Base-by-base conservation (phyloP, 2,888 invertebrate genomes). In the Zaprionus obscuricornis region DNA sequence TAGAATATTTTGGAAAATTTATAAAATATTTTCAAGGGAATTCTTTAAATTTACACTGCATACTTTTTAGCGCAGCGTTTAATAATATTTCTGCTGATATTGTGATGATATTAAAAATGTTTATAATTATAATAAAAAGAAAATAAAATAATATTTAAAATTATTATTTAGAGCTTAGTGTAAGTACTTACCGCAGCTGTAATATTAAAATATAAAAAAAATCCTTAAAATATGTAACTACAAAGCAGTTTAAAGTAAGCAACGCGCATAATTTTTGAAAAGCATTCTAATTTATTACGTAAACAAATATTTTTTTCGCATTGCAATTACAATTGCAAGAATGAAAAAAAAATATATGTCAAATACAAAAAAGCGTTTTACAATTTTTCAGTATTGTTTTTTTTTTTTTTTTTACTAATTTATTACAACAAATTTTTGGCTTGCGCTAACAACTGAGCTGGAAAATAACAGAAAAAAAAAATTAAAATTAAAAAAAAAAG, bases 361-460 rank as follows among this genome's bases (percentile, higher is more conserved):
- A 43, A 17, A 18, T 43, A 60, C 22, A 29, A 59, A 71, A 75
- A 81, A 71, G 62, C 65, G 57, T 57, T 51, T 10, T 36, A 49
- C 57, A 34, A 26, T 16, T 13, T 13, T 47, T n/a, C n/a, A n/a
- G n/a, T n/a, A n/a, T 55, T 36, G 14, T 22, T 11, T 27, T 24
- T 13, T 55, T 43, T 65, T 64, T 36, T 20, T 46, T 40, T 74
- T 66, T 63, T 43, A 51, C 82, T 81, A 81, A 73, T 81, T 81
- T 84, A 84, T 84, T 79, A 79, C 83, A 75, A 63, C 31, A 52
- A 57, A 56, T 74, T 62, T 64, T 56, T 46, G 58, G 36, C 49
- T 82, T 65, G 59, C 58, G 62, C 76, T 85, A 87, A 76, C 72
- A 87, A 81, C 87, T 87, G 76, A 87, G 87, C 87, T 87, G 87